Base-by-base conservation (phyloP, 2,888 invertebrate species). In the Julus scanicus region DNA sequence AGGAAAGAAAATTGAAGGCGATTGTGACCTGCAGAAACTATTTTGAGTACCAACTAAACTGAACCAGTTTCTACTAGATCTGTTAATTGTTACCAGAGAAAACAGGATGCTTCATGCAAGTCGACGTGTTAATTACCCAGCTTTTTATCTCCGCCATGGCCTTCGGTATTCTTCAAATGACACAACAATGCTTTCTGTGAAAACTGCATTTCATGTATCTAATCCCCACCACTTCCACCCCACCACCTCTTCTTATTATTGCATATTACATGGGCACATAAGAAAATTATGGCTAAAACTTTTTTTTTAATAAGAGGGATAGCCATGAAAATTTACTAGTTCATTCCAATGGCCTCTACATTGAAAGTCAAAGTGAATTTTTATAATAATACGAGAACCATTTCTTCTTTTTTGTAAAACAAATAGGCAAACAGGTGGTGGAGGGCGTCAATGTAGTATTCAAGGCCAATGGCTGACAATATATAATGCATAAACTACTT, bases 131-230 rank as follows among this genome's bases (percentile, higher is more conserved):
- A 80, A 80, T 80, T 80, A 37, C 11, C 80, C 80, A 80, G 80
- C 80, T 37, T 80, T 80, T 80, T 80, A 80, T 37, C 80, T 13
- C 37, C 5, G 37, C 8, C 13, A 37, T 13, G 80, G 20, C 80
- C 80, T 80, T 80, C 80, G 4, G 37, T 80, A 80, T 37, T 80
- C 37, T 80, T 80, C 29, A 20, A 11, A 37, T 80, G 80, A 80
- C 80, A 80, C 37, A 80, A 80, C 37, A 29, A 80, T 80, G 37
- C 80, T 11, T 80, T 80, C 3, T 6, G 80, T 37, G 37, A 80
- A 80, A 80, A 80, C 37, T 80, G 80, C 80, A 80, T 80, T 15
- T 80, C 80, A 80, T 80, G 80, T 80, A 29, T 80, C 80, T 80
- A 15, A 13, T 80, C 37, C 37, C 20, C 20, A 80, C 37, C 80